These are phyloP conservation scores for Cerceris ruficornis DNA, from an alignment of 2,888 invertebrate genomes.

Conservation along the genomic window DNA sequence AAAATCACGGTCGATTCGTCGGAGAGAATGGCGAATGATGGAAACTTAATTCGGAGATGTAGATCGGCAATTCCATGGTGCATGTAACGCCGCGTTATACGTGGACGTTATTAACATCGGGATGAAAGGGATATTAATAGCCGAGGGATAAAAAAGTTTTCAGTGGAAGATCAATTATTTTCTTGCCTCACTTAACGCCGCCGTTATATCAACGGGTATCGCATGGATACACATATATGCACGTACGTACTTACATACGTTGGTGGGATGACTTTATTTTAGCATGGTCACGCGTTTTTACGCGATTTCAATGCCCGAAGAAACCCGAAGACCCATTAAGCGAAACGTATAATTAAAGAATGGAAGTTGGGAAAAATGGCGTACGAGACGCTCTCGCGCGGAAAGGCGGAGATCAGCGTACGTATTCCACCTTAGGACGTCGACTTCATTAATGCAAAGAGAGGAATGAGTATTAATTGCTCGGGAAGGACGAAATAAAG, in stretches of 20 bases:
- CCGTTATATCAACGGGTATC: slow-evolving; percentile 29
- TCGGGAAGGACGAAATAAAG: neutral
- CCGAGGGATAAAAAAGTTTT: slow-evolving; percentile 9
- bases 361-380: slow-evolving; percentile 17
- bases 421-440: neutral
- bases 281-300: slow-evolving; percentile 13
- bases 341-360: slow-evolving; percentile 6
- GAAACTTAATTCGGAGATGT: neutral
- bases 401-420: neutral
- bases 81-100: neutral
- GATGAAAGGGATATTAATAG: slow-evolving; percentile 43
- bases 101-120: slow-evolving; percentile 32
- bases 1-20: too few relatives aligned
- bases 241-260: neutral
- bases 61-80: neutral
- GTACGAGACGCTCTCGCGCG: too few relatives aligned
- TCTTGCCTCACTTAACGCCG: slow-evolving; percentile 45
- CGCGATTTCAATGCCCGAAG: neutral
- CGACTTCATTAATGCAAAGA: slow-evolving; percentile 5
- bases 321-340: slow-evolving; percentile 6
- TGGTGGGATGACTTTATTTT: slow-evolving; percentile 35
- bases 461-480: slow-evolving; percentile 10
- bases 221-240: neutral
- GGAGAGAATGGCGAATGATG: neutral
- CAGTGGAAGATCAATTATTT: slow-evolving; percentile 46